A percentile compares a stretch with the other conserved stretches of the same genome.
phyloP scores from a whole-genome alignment of 2,888 invertebrate species.

The Gibbula magus region DNA sequence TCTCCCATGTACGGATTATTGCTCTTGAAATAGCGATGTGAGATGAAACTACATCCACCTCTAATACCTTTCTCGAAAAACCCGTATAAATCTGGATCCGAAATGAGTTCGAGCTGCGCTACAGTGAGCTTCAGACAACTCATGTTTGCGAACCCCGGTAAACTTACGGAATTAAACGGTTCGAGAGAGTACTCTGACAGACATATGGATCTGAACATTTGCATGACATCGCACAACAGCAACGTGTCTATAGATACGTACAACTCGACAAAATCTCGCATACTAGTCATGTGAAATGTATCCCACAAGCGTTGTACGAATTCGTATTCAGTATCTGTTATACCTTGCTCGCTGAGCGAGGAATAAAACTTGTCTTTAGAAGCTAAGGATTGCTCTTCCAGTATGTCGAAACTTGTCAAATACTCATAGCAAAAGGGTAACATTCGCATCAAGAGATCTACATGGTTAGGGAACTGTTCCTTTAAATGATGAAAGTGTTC shows the following conservation, averaged over 20 bases:
- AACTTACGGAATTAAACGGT: background rate
- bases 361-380: background rate
- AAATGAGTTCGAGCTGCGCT: background rate
- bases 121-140: background rate
- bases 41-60: slow-evolving; percentile 10
- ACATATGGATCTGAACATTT: background rate
- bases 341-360: background rate
- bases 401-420: slow-evolving; percentile 4
- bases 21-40: background rate
- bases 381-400: background rate
- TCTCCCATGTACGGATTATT: background rate
- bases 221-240: background rate
- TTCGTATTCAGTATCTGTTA: background rate
- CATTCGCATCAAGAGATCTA: background rate
- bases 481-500: slow-evolving; percentile 4
- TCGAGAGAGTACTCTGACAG: background rate
- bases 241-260: background rate
- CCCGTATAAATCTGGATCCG: too few species aligned
- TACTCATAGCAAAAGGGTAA: slow-evolving; percentile 5
- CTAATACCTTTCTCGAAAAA: background rate
- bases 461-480: background rate
- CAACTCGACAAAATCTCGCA: background rate
- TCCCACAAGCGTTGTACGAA: background rate
- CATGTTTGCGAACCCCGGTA: background rate
- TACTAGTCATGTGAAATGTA: background rate